Evolutionary conservation across 2,797 vertebrate genomes (phyloP).

Genomic region (Alfaro cultratus): DNA sequence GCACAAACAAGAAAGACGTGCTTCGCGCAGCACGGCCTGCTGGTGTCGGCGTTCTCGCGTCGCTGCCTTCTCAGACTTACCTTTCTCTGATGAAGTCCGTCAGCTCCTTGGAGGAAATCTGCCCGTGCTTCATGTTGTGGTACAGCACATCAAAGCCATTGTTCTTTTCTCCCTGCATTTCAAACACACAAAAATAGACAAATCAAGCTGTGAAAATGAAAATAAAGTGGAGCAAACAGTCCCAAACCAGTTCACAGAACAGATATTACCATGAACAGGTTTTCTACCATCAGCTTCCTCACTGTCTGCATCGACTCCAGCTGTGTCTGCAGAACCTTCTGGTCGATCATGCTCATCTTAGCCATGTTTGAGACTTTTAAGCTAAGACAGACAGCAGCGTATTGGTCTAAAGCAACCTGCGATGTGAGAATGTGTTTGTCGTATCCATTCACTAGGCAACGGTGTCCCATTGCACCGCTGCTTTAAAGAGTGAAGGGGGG

Average conservation of each 20-base stretch:
- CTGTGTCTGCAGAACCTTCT: conserved; percentile 65
- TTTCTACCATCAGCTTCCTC: conserved; percentile 62
- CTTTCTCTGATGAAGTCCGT: conserved; percentile 98
- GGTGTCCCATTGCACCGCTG: conserved; percentile 55
- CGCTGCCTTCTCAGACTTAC: conserved; percentile 70
- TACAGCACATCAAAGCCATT: conserved; percentile 98
- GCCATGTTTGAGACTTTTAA: conserved; percentile 54
- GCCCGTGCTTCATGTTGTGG: conserved; percentile 99
- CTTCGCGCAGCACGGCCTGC: not conserved
- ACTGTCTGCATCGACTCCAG: conserved; percentile 65
- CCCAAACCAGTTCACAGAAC: not conserved
- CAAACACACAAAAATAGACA: conserved; percentile 34
- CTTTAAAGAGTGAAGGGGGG: conserved; percentile 53
- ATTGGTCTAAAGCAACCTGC: not conserved
- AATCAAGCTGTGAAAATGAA: not conserved
- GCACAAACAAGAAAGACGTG: not conserved
- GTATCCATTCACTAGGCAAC: conserved; percentile 52
- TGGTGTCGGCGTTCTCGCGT: no score
- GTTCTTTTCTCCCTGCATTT: conserved; percentile 92
- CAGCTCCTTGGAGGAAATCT: conserved; percentile 96
- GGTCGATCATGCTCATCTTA: conserved; percentile 72
- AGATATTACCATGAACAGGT: conserved; percentile 47
- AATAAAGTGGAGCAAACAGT: conserved; percentile 23
- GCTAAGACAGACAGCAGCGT: not conserved
- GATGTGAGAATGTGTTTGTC: conserved; percentile 21